Percentiles rank a stretch among this genome's conserved stretches.
These are phyloP conservation scores for Sus scrofa DNA, from an alignment of 2,113 vertebrate species.

Conservation along the genomic window DNA sequence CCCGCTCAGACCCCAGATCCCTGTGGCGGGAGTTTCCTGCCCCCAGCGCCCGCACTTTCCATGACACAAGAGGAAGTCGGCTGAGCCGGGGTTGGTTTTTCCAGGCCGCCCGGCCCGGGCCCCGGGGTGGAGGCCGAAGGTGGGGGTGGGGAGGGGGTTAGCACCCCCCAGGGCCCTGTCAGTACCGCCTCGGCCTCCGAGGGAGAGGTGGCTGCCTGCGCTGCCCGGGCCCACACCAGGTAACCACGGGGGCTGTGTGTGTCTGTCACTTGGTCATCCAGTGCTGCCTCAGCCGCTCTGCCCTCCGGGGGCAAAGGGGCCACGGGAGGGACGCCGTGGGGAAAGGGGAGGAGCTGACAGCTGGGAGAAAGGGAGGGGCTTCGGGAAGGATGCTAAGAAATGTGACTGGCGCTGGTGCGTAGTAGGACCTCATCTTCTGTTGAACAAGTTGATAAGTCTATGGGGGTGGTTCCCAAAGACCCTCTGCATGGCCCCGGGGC, in stretches of 20 bases:
- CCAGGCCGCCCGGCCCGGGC: constrained; percentile 49
- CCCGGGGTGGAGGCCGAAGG: neutral
- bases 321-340: neutral
- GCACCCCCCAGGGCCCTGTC: constrained; percentile 25
- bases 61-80: constrained; percentile 83
- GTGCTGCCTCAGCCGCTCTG: neutral
- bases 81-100: constrained; percentile 68
- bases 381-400: neutral
- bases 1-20: constrained; percentile 62
- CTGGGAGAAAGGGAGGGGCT: neutral
- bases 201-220: neutral
- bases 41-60: constrained; percentile 72
- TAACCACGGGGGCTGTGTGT: neutral
- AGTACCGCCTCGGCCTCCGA: neutral
- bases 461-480: neutral
- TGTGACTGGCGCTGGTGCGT: neutral
- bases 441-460: neutral
- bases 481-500: neutral
- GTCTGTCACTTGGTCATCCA: neutral
- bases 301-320: neutral
- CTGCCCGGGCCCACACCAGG: constrained; percentile 52
- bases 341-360: neutral
- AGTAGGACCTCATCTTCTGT: neutral
- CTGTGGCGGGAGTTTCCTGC: constrained; percentile 70
- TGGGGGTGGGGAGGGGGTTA: constrained; percentile 12